Percentiles rank a stretch among this genome's conserved stretches.
Conservation (phyloP, 2,888 invertebrate species). For the Acheta domesticus region DNA sequence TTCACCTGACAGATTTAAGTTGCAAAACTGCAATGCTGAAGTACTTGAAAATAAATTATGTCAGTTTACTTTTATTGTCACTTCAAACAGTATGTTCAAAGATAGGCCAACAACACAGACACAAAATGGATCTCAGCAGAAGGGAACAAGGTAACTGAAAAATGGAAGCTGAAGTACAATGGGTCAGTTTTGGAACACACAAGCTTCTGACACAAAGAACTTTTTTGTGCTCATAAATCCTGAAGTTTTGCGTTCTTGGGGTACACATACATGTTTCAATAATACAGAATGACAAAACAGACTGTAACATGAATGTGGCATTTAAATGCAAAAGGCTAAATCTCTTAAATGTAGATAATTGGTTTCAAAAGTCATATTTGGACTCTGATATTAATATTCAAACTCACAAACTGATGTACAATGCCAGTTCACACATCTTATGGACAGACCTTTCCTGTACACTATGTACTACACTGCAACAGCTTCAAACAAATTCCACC, state of each 20-base stretch:
- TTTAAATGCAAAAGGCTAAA: constrained; percentile 2
- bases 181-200: no score
- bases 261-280: background rate
- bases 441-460: constrained; percentile 18
- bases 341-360: background rate
- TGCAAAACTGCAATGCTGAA: no score
- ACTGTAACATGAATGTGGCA: constrained; percentile 18
- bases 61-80: no score
- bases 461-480: background rate
- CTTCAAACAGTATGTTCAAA: no score
- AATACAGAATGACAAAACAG: constrained; percentile 3
- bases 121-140: no score
- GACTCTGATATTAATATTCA: background rate
- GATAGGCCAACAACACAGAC: no score
- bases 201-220: no score
- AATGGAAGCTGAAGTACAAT: no score
- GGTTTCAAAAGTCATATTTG: background rate
- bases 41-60: no score
- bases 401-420: constrained; percentile 10
- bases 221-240: background rate
- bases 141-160: no score
- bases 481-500: background rate
- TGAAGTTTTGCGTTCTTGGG: background rate
- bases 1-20: no score
- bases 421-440: constrained; percentile 2